Evolutionary conservation across 2,888 invertebrate species (phyloP), one percentile per base, ranked within the genome.

Genomic region (Flexamia atlantica): DNA sequence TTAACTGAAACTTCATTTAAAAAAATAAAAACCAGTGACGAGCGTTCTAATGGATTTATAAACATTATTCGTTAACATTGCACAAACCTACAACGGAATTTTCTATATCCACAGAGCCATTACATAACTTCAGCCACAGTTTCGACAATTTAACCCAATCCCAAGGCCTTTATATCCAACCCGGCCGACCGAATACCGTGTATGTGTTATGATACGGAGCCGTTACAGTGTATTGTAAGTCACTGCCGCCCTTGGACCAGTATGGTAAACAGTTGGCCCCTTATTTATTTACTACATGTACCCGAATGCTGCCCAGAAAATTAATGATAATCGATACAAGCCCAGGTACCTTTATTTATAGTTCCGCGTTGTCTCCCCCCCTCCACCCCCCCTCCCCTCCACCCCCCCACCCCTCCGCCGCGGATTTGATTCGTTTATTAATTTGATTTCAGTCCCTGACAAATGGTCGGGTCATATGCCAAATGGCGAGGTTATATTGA

Each of bases 271-370:
- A 76, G 46, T 36, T 50, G 28, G 28, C 76, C 76, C 76, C 76
- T 76, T 76, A 76, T 76, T 76, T 76, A 76, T 76, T 76, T 76
- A 76, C 76, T 40, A 76, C 76, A 76, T 76, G 76, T 76, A 50
- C 46, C 76, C 50, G 28, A 76, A 76, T 76, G 76, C 42, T 76
- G 40, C 76, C 28, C 76, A 23, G 46, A 28, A 42, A 50, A 76
- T 76, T 42, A 76, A 76, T 76, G 76, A 42, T 76, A 76, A 76
- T 76, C 76, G 76, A 50, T 76, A 76, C 76, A 76, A 76, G 76
- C 70, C 70, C 4, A 70, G 70, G 36, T 70, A 70, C 40, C n/a
- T 40, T 70, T 70, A 70, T 70, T 70, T 70, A 70, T 70, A 40
- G 70, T 17, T 70, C 36, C 70, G 70, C 70, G 23, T 68, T 68